Evolutionary conservation across 1,140 invertebrate genomes (phyloP), one percentile per base, ranked within the genome.

Genomic region (Heliconius hermathena): DNA sequence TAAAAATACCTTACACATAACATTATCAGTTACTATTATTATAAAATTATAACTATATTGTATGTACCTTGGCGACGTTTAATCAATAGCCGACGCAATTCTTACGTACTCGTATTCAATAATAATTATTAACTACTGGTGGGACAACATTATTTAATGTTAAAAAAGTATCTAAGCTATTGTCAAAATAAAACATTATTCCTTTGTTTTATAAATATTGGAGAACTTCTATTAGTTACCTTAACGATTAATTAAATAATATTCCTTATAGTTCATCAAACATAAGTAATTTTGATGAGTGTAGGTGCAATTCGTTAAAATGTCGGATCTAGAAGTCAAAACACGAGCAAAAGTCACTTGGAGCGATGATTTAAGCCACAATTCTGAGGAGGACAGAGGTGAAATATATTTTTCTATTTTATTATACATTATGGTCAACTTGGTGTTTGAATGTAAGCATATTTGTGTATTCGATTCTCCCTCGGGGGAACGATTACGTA

Each of bases 361-460:
- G 94, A 95, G 94, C 76, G 94, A 95, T 77, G 94, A 95, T 79
- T 83, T 95, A 20, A 95, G 94, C 81, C 92, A 94, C 82, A 90
- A 95, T 78, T 95, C 94, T 8, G 94, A 94, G 80, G 94, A 94
- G 85, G 94, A 95, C 71, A 90, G 91, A 90, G 94, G 94, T 95
- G 84, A 80, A 9, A 57, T 57, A 20, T 57, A 60, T 66, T 75
- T 77, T 49, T 74, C n/a, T 73, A 36, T 60, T 78, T 52, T 52
- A 52, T 20, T 18, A 8, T 20, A 52, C 20, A 52, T 52, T 20
- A 52, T 20, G 49, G 6, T 20, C 18, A 52, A 18, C 5, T 2
- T 52, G 5, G 49, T 52, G 49, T 11, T 13, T 9, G 41, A 46
- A 2, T 46, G 9, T 46, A 46, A 46, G 3, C 11, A 2, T 13